Evolutionary conservation across 2,113 vertebrate genomes (phyloP), one percentile per base, ranked within the genome.

Genomic region (Melanocharis versteri): DNA sequence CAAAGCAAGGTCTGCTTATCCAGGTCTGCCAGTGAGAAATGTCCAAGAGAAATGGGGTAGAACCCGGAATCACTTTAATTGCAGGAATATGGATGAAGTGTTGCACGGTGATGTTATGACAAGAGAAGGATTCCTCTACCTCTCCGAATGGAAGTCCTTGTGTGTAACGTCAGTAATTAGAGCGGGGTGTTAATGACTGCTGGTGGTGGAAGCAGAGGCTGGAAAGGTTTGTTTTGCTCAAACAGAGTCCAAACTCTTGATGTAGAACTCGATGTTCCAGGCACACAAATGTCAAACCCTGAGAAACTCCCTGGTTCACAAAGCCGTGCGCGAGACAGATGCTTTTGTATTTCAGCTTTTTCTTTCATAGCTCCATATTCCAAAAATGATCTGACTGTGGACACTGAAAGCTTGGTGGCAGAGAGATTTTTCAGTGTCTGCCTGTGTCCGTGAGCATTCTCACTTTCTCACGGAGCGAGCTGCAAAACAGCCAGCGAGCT

Each of bases 1-100:
- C 92, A 79, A 80, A 93, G 92, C 71, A 90, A 97, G 35, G 62
- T 79, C 90, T 97, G 64, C 73, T 80, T 87, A 47, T 60, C 61
- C 1, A 1, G 76, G 23, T 40, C 35, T 79, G 86, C 69, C 89
- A 72, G 18, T 5, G 45, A 18, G 69, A 64, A 95, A 48, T 10
- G 57, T 17, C 73, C 58, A 26, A 28, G 61, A 75, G 78, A 45
- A 47, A 48, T 20, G 28, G 81, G 73, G 53, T 9, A 68, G 57
- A 45, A 48, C 62, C 70, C 37, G 53, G 77, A 89, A 54, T 13
- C 30, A 17, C 88, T 94, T 76, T 71, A 90, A 94, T 93, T 91
- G 39, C 42, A 54, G 84, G 47, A 57, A 37, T 66, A 18, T 93
- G 89, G 76, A 57, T 44, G 60, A 22, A 39, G 24, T 27, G 28